A percentile compares a stretch with the other conserved stretches of the same genome.
Evolutionary conservation across 2,888 invertebrate species (phyloP).

Genomic region (Geophilus truncorum): DNA sequence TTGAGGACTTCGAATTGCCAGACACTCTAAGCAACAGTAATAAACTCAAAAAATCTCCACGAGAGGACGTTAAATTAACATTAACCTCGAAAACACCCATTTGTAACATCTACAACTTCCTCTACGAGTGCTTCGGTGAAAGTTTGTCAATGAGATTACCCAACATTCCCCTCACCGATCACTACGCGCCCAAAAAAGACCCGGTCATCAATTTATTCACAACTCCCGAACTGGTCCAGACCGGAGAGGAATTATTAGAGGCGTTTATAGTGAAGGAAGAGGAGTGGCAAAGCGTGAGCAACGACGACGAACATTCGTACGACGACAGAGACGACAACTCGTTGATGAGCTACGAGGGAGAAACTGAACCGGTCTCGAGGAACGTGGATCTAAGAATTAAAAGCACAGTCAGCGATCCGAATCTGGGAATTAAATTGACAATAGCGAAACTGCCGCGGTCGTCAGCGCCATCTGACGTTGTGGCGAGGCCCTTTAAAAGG

Average conservation of each 20-base stretch:
- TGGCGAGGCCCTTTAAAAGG: conserved; percentile 22
- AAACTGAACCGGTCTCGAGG: conserved; percentile 34
- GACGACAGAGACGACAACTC: conserved; percentile 40
- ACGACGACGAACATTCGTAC: conserved; percentile 38
- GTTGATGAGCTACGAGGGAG: conserved; percentile 38
- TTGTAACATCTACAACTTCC: conserved; percentile 42
- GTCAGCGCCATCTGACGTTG: neutral
- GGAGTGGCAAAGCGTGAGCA: conserved; percentile 40
- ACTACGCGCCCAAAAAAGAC: conserved; percentile 42
- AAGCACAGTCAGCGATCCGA: conserved; percentile 45
- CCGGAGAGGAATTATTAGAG: conserved; percentile 43
- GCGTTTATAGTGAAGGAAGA: conserved; percentile 39
- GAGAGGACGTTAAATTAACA: neutral
- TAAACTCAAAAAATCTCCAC: neutral
- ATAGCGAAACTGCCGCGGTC: conserved; percentile 42
- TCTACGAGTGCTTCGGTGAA: conserved; percentile 48
- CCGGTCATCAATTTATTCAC: conserved; percentile 41
- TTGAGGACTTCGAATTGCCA: neutral
- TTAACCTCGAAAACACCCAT: neutral
- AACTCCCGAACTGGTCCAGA: conserved; percentile 41
- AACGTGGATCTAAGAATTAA: conserved; percentile 42
- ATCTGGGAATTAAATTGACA: conserved; percentile 48
- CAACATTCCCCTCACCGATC: conserved; percentile 39
- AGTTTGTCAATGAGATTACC: conserved; percentile 44
- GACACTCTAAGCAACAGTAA: neutral